Evolutionary conservation across 2,888 invertebrate species (phyloP), one percentile per base, ranked within the genome.

Genomic region (Tetrapedia diversipes): DNA sequence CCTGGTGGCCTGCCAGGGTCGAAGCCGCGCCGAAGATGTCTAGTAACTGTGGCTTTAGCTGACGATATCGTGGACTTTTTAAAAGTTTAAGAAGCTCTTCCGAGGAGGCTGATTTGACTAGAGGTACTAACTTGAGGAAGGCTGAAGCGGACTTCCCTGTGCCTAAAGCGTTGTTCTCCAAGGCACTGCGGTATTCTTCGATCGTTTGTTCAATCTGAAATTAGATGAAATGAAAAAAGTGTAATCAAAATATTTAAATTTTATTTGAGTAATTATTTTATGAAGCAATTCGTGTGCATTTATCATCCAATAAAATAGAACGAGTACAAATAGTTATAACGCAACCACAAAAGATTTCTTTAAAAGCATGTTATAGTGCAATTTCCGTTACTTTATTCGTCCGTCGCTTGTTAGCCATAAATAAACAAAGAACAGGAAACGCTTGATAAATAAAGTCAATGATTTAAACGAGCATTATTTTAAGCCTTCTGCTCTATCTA

Each of bases 11-110:
- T 2, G 94, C 93, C 4, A 92, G 87, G 0, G 96, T 96, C 88
- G 96, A 96, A 0, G 95, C 93, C 0, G 95, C 95, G 0, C 95
- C 96, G 34, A 95, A 91, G 2, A 96, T 91, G 89, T 97, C 96
- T 60, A 95, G 93, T 8, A 97, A 86, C 89, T 96, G 95, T 7
- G 93, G 92, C 77, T 93, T 94, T 87, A 95, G 92, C 14, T 93
- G 92, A 71, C 93, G 92, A 82, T 95, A 94, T 70, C 94, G 94
- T 32, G 93, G 92, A 57, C 93, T 92, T 66, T 93, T 93, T 77
- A 95, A 92, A 43, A 93, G 92, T 87, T 93, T 94, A 10, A 91
- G 91, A 80, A 96, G 93, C 45, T 95, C 95, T 6, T 94, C 93
- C 56, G 93, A 92, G 2, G 93, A 93, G 0, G 95, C 92, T 34